Evolutionary conservation across 1,140 invertebrate species (phyloP).

Genomic region (Hesperophylax magnus): DNA sequence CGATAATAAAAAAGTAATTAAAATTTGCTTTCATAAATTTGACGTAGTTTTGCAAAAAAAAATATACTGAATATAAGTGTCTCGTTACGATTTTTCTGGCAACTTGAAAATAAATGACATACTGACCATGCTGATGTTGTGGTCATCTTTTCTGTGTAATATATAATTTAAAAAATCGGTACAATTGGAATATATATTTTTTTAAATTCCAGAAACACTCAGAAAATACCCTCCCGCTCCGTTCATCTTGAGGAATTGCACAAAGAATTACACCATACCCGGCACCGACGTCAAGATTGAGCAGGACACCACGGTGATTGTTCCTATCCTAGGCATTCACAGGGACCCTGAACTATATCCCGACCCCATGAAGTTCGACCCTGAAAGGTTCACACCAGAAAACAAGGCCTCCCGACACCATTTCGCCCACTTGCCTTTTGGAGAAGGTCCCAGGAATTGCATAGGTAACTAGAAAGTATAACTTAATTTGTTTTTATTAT

Average conservation of each 20-base stretch:
- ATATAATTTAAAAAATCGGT: no score
- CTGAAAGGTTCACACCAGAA: slow-evolving; percentile 64
- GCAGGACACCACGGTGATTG: slow-evolving; percentile 66
- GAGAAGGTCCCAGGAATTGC: slow-evolving; percentile 72
- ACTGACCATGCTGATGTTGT: no score
- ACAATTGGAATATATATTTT: no score
- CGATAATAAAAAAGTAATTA: no score
- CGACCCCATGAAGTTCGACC: slow-evolving; percentile 65
- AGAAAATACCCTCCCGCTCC: slow-evolving; percentile 60
- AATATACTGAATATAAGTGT: no score
- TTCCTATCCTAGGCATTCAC: slow-evolving; percentile 69
- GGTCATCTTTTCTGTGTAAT: no score
- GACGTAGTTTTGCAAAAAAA: no score
- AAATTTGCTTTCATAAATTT: no score
- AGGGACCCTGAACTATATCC: slow-evolving; percentile 60
- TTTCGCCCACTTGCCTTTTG: slow-evolving; percentile 70
- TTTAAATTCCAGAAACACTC: slow-evolving; percentile 60
- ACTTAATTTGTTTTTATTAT: no score
- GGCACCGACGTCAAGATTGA: slow-evolving; percentile 67
- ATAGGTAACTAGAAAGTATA: slow-evolving; percentile 63
- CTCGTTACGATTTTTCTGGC: no score
- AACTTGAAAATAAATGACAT: no score
- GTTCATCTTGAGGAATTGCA: slow-evolving; percentile 57
- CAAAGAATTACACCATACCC: slow-evolving; percentile 64
- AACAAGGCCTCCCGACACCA: slow-evolving; percentile 62